Conservation (phyloP, 1,140 invertebrate genomes). For the Uloborus diversus region DNA sequence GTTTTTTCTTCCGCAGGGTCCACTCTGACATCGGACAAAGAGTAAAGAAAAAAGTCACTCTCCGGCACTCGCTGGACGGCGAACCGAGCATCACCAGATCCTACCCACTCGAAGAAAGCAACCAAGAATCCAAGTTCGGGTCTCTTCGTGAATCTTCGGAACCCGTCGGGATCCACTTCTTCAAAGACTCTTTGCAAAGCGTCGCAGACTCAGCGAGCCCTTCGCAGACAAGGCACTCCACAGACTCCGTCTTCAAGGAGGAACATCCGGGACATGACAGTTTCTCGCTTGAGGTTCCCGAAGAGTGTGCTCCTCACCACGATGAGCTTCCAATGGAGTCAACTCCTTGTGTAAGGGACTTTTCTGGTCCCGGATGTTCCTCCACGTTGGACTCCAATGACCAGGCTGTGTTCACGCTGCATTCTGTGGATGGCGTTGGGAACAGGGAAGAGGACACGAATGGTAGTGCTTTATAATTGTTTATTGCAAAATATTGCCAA, state of each 20-base stretch:
- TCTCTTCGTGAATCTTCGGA: neutral
- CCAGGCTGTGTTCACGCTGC: neutral
- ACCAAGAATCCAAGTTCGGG: neutral
- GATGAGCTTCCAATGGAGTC: constrained; percentile 1
- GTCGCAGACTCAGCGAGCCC: neutral
- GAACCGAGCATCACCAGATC: constrained; percentile 11
- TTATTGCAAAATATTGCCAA: neutral
- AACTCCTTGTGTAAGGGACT: neutral
- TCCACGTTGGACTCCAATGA: neutral
- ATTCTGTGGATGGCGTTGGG: neutral
- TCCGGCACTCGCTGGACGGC: constrained; percentile 70
- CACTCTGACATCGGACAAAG: constrained; percentile 82
- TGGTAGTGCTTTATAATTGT: neutral
- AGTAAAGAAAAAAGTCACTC: constrained; percentile 80
- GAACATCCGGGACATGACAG: constrained; percentile 13
- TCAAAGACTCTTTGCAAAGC: neutral
- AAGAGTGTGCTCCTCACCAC: too few species aligned
- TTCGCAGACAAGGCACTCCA: neutral
- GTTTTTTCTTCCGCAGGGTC: constrained; percentile 66
- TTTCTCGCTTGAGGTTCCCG: constrained; percentile 26
- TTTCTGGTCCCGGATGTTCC: neutral
- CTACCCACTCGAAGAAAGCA: constrained; percentile 22
- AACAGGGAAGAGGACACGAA: neutral
- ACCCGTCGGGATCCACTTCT: neutral
- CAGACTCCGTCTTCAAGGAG: constrained; percentile 1